Percentiles rank a stretch among this genome's conserved stretches.
Evolutionary conservation across 2,797 vertebrate species (phyloP).

Genomic region (Aratinga solstitialis): DNA sequence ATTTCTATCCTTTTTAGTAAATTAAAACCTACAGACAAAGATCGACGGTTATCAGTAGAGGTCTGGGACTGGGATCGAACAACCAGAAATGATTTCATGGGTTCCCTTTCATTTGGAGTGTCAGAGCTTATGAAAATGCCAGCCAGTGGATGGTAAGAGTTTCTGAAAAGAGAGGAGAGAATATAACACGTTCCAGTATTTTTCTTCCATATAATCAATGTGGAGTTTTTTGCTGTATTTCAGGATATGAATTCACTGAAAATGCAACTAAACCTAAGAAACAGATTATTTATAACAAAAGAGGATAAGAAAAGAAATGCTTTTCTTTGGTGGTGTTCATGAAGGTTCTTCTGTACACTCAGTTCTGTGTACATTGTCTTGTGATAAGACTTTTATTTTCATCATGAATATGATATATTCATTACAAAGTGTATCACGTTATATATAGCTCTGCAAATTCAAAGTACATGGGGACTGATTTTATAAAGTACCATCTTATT

Average conservation of each 20-base stretch:
- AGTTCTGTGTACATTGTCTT: background rate
- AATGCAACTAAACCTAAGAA: background rate
- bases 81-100: conserved; percentile 98
- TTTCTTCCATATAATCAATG: background rate
- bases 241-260: background rate
- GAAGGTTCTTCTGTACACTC: conserved; percentile 20
- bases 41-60: conserved; percentile 93
- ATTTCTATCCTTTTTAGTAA: conserved; percentile 78
- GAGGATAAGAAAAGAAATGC: background rate
- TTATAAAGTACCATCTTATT: background rate
- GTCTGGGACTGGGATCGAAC: conserved; percentile 98
- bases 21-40: conserved; percentile 91
- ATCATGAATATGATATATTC: conserved; percentile 27
- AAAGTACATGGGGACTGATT: background rate
- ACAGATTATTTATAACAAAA: background rate
- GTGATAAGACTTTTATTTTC: conserved; percentile 46
- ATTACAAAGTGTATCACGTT: conserved; percentile 28
- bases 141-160: conserved; percentile 89
- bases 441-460: conserved; percentile 43
- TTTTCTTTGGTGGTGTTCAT: background rate
- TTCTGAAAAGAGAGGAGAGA: background rate
- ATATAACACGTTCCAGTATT: background rate
- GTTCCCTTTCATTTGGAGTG: conserved; percentile 97
- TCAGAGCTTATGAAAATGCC: conserved; percentile 95
- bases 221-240: background rate